Evolutionary conservation across 2,113 vertebrate species (phyloP), one percentile per base, ranked within the genome.

Genomic region (Chionis minor): DNA sequence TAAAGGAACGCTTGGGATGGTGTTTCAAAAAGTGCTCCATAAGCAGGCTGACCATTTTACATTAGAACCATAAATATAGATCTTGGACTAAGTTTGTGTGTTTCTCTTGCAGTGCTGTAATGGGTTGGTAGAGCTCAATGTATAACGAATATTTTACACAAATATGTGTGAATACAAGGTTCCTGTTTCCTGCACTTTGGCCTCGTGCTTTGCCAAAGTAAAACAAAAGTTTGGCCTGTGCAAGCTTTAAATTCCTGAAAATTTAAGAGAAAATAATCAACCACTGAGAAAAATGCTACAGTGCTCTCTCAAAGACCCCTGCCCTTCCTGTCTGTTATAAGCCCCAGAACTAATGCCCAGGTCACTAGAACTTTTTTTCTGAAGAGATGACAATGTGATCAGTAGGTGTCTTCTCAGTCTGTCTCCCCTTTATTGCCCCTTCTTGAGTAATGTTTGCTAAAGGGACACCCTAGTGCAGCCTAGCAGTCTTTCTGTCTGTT

Each of bases 161-260:
- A 86, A 22, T 44, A 47, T 16, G 30, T 90, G 77, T 82, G 70
- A 85, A 82, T 77, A 40, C 66, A 61, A 35, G 75, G 81, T 77
- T 90, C 47, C 73, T 90, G 38, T 92, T 94, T 90, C 74, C 79
- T 95, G 71, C 75, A 84, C 80, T 96, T 96, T 4, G 3, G 51
- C 85, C 67, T 92, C 27, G 59, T 3, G 28, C 79, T 95, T 83
- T 96, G 63, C 74, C 51, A 62, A 88, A 96, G 59, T 40, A 83
- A 97, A 92, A 92, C 79, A 95, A 51, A 93, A 66, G 42, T 94
- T 96, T 81, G 79, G 74, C 75, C 79, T 85, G 35, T 80, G 66
- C 81, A 85, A 90, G 78, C 88, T 96, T 95, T 93, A 77, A 87
- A 95, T 97, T 96, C 87, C 96, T 94, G 74, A 85, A 91, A 91